Percentiles rank a stretch among this genome's conserved stretches.
These are phyloP conservation scores for Bos indicus DNA, from an alignment of 2,113 vertebrate species.

Conservation along the genomic window DNA sequence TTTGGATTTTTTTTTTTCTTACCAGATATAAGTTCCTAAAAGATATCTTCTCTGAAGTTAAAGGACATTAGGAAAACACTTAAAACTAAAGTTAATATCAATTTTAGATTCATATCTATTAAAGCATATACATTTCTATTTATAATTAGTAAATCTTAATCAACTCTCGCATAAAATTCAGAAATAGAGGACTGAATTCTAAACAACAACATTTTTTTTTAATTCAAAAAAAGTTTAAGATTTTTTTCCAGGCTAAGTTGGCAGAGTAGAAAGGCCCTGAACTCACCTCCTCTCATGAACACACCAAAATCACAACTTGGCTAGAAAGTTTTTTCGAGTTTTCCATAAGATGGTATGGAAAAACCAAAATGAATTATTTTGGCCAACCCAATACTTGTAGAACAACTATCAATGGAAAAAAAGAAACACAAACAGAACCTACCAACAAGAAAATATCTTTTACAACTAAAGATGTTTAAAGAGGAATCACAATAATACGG, in stretches of 20 bases:
- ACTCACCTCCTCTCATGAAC: not conserved
- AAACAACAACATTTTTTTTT: not conserved
- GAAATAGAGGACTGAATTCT: not conserved
- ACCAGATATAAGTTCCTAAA: not conserved
- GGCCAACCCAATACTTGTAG: not conserved
- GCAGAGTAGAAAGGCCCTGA: not conserved
- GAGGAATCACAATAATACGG: fast-evolving
- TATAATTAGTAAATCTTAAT: not conserved
- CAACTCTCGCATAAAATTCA: not conserved
- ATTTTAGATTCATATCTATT: not conserved
- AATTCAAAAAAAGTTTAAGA: not conserved
- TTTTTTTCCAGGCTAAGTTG: not conserved
- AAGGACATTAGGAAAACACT: not conserved
- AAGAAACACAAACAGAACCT: not conserved
- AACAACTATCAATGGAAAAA: not conserved
- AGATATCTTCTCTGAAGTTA: not conserved
- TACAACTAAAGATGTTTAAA: not conserved
- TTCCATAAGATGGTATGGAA: not conserved
- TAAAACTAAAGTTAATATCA: not conserved
- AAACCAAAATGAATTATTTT: not conserved
- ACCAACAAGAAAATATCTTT: not conserved
- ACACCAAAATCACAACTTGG: not conserved
- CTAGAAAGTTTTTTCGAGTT: not conserved
- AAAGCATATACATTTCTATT: not conserved
- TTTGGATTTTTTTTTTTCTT: slow-evolving; percentile 15